phyloP scores from a whole-genome alignment of 2,113 vertebrate genomes.

The Chionis minor region DNA sequence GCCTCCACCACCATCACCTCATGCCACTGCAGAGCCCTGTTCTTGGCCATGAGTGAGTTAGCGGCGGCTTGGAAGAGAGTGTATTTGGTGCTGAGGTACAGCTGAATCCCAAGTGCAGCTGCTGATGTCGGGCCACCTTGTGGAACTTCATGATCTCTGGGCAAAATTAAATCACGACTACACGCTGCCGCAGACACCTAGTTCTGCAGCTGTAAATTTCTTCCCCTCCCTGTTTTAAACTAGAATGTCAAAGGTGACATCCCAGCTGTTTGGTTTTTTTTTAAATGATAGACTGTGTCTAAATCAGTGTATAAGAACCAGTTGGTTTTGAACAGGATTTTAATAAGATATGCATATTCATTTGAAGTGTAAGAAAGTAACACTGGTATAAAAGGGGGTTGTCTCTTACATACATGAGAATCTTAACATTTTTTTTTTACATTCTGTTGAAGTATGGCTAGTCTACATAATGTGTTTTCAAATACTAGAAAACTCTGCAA shows the following conservation, averaged over 20 bases:
- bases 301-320: not conserved
- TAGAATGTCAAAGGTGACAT: not conserved
- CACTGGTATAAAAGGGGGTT: not conserved
- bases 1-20: not conserved
- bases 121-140: not conserved
- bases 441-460: not conserved
- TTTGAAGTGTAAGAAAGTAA: not conserved
- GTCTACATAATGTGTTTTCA: conserved; percentile 54
- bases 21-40: not conserved
- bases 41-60: not conserved
- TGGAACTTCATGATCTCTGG: not conserved
- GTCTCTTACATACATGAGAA: not conserved
- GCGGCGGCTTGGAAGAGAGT: not conserved
- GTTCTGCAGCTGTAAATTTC: not conserved
- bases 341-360: not conserved
- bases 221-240: not conserved
- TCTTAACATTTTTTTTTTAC: not conserved
- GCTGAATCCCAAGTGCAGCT: not conserved
- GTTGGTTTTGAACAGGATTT: not conserved
- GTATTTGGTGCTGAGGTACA: not conserved
- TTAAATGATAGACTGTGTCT: not conserved
- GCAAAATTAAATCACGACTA: conserved; percentile 35
- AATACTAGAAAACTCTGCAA: conserved; percentile 70
- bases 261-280: conserved; percentile 5
- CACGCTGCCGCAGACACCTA: conserved; percentile 11